Conservation (phyloP, 2,888 invertebrate genomes). For the Harpalus rubripes region DNA sequence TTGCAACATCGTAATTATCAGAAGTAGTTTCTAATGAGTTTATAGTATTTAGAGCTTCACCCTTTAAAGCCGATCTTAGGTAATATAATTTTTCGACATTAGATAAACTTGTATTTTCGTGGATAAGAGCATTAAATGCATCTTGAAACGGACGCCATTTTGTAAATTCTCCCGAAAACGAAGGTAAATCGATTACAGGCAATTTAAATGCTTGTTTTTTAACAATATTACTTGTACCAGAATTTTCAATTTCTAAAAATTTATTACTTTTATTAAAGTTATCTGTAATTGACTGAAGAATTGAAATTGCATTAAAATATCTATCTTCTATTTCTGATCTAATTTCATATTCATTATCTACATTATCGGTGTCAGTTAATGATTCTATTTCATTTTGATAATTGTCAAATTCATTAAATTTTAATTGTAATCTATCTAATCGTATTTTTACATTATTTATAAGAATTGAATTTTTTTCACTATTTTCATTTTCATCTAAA, state of each 20-base stretch:
- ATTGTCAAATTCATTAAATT: constrained; percentile 24
- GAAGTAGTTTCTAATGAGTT: constrained; percentile 58
- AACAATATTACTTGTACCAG: neutral
- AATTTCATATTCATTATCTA: constrained; percentile 9
- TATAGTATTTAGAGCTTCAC: constrained; percentile 67
- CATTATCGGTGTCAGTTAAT: constrained; percentile 13
- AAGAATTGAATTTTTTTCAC: neutral
- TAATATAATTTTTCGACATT: constrained; percentile 68
- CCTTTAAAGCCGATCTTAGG: constrained; percentile 67
- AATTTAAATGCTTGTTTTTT: neutral
- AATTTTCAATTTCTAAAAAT: no score
- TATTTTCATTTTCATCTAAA: neutral
- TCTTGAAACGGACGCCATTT: constrained; percentile 27
- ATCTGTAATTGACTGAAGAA: neutral
- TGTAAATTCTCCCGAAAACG: constrained; percentile 22
- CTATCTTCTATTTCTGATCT: neutral
- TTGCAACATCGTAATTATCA: constrained; percentile 61
- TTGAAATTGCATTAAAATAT: constrained; percentile 1
- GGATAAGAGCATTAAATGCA: constrained; percentile 15
- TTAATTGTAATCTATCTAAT: constrained; percentile 10
- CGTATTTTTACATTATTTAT: constrained; percentile 17
- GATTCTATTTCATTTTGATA: constrained; percentile 13
- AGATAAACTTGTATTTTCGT: constrained; percentile 23
- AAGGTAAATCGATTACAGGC: constrained; percentile 20
- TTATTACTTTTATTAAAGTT: neutral